Percentiles rank a stretch among this genome's conserved stretches.
These are phyloP conservation scores for Teleogryllus occipitalis DNA, from an alignment of 1,140 invertebrate species.

Conservation along the genomic window DNA sequence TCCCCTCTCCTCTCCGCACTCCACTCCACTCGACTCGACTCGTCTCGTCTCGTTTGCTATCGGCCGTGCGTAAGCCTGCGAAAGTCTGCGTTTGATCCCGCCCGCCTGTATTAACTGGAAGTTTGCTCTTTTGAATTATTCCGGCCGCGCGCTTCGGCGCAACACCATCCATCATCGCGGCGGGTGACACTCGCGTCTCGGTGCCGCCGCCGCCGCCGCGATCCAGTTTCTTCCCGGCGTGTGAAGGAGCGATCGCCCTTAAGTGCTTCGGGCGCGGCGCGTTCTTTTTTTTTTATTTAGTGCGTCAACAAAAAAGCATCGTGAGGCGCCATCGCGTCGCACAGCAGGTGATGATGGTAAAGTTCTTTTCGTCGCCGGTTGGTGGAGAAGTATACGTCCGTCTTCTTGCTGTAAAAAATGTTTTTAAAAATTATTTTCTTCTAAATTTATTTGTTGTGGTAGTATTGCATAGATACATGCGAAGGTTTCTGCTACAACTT, in stretches of 20 bases:
- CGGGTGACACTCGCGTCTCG: background rate
- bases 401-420: no score
- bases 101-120: background rate
- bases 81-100: background rate
- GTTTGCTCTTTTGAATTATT: constrained; percentile 2
- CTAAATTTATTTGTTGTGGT: no score
- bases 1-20: background rate
- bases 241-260: background rate
- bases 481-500: no score
- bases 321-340: no score
- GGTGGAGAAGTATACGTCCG: no score
- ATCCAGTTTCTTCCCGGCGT: background rate
- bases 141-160: background rate
- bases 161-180: background rate
- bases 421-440: no score
- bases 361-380: no score
- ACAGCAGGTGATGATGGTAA: no score
- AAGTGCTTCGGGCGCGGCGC: background rate
- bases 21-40: background rate
- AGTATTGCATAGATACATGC: no score
- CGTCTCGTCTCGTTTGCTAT: background rate
- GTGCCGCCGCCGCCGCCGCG: no score
- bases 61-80: no score
- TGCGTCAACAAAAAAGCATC: no score
- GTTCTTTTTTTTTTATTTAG: background rate